These are phyloP conservation scores for Diarsia mendica DNA, from an alignment of 2,888 invertebrate genomes.

Conservation along the genomic window DNA sequence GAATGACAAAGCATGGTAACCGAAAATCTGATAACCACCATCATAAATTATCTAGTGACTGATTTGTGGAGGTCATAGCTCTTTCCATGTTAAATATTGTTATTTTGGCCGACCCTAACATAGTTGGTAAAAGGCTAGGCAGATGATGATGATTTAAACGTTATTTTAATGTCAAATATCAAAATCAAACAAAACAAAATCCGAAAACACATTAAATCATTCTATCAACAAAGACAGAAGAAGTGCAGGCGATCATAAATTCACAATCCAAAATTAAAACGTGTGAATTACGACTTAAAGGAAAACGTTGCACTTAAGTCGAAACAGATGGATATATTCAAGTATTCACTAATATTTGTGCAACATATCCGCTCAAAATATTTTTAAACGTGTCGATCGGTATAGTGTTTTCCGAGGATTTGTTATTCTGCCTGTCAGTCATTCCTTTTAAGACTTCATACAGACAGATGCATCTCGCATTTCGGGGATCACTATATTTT, in stretches of 20 bases:
- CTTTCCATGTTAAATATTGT: neutral
- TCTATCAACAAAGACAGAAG: neutral
- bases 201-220: neutral
- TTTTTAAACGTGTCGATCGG: conserved; percentile 45
- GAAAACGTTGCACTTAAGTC: conserved; percentile 42
- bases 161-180: neutral
- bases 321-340: conserved; percentile 30
- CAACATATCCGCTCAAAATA: conserved; percentile 46
- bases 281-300: conserved; percentile 35
- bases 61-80: neutral
- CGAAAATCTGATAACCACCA: too few relatives aligned
- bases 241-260: conserved; percentile 31
- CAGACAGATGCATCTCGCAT: conserved; percentile 15
- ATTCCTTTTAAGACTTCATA: conserved; percentile 20
- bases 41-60: neutral
- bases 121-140: neutral
- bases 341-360: conserved; percentile 41
- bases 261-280: conserved; percentile 26
- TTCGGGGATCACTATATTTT: neutral
- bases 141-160: neutral
- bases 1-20: too few relatives aligned
- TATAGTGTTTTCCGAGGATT: conserved; percentile 55
- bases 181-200: neutral
- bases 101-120: neutral
- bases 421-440: conserved; percentile 63